Evolutionary conservation across 2,888 invertebrate genomes (phyloP), one percentile per base, ranked within the genome.

Genomic region (Spisula solida): DNA sequence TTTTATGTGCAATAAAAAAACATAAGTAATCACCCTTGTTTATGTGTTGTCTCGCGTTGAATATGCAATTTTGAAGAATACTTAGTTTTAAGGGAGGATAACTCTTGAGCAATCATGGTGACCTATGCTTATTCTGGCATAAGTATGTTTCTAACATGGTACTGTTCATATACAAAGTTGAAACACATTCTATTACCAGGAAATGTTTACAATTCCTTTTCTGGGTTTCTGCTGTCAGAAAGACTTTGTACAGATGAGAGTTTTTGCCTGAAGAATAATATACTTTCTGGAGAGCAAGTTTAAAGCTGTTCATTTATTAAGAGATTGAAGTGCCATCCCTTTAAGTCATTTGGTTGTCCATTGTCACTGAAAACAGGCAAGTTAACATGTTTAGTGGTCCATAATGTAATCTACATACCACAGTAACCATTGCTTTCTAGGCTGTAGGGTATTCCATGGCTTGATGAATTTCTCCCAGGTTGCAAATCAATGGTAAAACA

Each of bases 401-500:
- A 48, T 80, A 51, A 80, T 80, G 47, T 47, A 80, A 80, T 47
- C 80, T 48, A 2, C 80, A 34, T 20, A 80, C n/a, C 12, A n/a
- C 80, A 80, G 80, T 48, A 80, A 48, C 25, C 47, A 80, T 20
- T 47, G 51, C 80, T 48, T 41, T 48, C 20, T 48, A 48, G 80
- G 75, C 34, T 80, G 34, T 25, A 80, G 47, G 51, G 51, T 80
- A 48, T 10, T n/a, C 47, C 20, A 4, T 14, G 1, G 34, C 25
- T 48, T 47, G 80, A 80, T 48, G n/a, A 80, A 80, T 51, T 47
- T 48, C 47, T 80, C 51, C 51, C 80, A 80, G 29, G 51, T 48
- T 51, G 47, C 48, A 80, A 51, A 80, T 80, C 48, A 80, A 51
- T 80, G 80, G 0, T 75, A 80, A 80, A 80, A 47, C 80, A 80